Percentiles rank a stretch among this genome's conserved stretches.
Conservation (phyloP, 2,888 invertebrate genomes). For the Altica lythri region DNA sequence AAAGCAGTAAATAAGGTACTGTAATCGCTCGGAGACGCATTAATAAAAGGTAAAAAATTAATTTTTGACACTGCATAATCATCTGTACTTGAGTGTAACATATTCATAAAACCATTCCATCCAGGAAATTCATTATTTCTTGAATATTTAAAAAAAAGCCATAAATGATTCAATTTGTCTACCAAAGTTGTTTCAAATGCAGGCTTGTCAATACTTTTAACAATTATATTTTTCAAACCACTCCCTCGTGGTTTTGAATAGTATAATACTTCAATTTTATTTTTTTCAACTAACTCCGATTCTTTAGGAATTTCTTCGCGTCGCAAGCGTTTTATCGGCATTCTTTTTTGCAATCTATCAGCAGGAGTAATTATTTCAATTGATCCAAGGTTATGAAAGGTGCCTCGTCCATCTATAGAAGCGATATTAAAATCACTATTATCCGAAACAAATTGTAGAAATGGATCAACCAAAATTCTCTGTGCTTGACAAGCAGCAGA, state of each 20-base stretch:
- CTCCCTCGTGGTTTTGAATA: background rate
- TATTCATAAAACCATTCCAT: conserved; percentile 36
- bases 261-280: background rate
- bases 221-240: conserved; percentile 1
- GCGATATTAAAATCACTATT: conserved; percentile 5
- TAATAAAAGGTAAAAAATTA: conserved; percentile 34
- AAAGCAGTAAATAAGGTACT: conserved; percentile 36
- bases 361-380: conserved; percentile 1
- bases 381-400: conserved; percentile 2
- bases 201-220: too few species aligned
- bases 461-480: background rate
- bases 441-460: conserved; percentile 9
- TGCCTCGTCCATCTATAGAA: conserved; percentile 9
- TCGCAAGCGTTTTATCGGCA: background rate
- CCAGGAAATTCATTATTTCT: background rate
- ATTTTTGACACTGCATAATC: conserved; percentile 4
- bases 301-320: background rate
- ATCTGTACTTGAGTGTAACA: conserved; percentile 28
- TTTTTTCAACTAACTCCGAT: background rate
- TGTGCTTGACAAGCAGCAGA: background rate
- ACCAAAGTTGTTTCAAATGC: background rate
- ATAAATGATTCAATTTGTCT: conserved; percentile 9
- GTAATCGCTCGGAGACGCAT: conserved; percentile 32
- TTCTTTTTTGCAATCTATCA: background rate
- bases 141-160: conserved; percentile 8